A percentile compares a stretch with the other conserved stretches of the same genome.
Evolutionary conservation across 2,888 invertebrate species (phyloP).

Genomic region (Mythimna pallens): DNA sequence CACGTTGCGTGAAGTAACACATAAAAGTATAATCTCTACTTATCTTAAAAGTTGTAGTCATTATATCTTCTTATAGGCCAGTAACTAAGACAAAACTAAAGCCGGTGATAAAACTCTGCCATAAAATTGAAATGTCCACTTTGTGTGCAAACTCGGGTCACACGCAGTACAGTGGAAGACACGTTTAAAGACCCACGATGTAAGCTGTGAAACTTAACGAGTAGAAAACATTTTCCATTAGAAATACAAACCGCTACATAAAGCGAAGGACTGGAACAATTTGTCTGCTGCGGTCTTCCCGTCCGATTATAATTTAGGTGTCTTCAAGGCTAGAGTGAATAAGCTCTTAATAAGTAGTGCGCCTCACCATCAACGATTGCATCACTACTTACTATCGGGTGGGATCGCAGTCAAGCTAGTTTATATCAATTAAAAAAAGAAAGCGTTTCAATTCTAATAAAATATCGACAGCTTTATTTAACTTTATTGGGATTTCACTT

Average conservation of each 20-base stretch:
- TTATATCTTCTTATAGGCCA: constrained; percentile 21
- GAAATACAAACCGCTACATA: background rate
- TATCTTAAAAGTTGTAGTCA: constrained; percentile 13
- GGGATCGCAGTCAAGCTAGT: too few species aligned
- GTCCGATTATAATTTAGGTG: too few species aligned
- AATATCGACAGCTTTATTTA: background rate
- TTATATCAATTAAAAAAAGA: too few species aligned
- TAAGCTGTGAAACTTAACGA: background rate
- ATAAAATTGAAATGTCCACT: constrained; percentile 61
- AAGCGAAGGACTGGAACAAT: background rate
- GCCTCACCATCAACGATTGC: too few species aligned
- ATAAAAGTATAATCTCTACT: constrained; percentile 15
- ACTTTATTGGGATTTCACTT: too few species aligned
- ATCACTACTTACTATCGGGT: too few species aligned
- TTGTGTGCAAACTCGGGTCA: constrained; percentile 43
- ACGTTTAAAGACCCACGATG: constrained; percentile 17
- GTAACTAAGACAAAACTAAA: constrained; percentile 37
- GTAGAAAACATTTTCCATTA: background rate
- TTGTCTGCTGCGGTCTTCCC: too few species aligned
- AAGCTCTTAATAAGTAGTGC: too few species aligned
- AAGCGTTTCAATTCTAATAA: background rate
- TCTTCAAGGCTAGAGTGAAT: too few species aligned
- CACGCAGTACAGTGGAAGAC: constrained; percentile 37
- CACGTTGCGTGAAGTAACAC: background rate
- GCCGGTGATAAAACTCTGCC: constrained; percentile 45